A percentile compares a stretch with the other conserved stretches of the same genome.
phyloP scores from a whole-genome alignment of 2,888 invertebrate species.

The Parnassius glacialis region DNA sequence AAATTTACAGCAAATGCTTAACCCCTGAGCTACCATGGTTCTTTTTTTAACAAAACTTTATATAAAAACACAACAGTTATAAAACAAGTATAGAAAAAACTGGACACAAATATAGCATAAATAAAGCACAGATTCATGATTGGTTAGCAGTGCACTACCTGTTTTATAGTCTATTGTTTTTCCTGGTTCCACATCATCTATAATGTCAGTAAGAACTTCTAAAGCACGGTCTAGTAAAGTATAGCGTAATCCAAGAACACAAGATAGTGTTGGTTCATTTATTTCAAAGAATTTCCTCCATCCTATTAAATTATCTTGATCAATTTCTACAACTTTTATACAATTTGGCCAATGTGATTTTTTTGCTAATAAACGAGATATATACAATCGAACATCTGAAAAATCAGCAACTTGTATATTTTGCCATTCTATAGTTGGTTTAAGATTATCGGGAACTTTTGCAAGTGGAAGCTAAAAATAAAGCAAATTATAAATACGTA shows the following conservation, averaged over 20 bases:
- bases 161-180: conserved; percentile 56
- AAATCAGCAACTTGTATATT: conserved; percentile 85
- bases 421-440: conserved; percentile 84
- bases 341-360: conserved; percentile 42
- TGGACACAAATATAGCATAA: too few relatives aligned
- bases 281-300: conserved; percentile 56
- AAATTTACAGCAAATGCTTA: too few relatives aligned
- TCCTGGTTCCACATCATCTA: conserved; percentile 52
- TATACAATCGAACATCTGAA: conserved; percentile 80
- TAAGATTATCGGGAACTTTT: conserved; percentile 52
- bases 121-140: background rate
- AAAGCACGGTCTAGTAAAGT: conserved; percentile 52
- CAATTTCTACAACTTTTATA: conserved; percentile 41
- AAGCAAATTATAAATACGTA: background rate
- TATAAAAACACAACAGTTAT: too few relatives aligned
- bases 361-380: conserved; percentile 55
- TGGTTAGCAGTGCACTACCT: conserved; percentile 44
- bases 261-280: conserved; percentile 57
- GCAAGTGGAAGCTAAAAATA: conserved; percentile 48
- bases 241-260: conserved; percentile 55
- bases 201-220: conserved; percentile 47
- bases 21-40: too few relatives aligned
- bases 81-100: too few relatives aligned
- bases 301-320: conserved; percentile 36
- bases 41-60: too few relatives aligned